phyloP scores from a whole-genome alignment of 2,888 invertebrate species.

The Clivina fossor region DNA sequence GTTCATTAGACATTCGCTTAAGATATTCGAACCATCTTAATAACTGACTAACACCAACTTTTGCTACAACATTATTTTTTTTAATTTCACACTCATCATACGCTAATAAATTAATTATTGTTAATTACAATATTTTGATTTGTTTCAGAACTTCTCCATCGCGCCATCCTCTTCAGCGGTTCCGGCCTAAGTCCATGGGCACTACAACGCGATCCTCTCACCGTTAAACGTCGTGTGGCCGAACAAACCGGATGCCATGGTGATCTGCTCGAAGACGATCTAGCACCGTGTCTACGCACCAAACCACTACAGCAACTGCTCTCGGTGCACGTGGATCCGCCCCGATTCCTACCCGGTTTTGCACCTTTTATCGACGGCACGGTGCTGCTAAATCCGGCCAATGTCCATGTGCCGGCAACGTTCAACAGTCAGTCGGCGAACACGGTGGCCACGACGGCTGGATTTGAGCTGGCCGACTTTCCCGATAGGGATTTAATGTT shows the following conservation, averaged over 20 bases:
- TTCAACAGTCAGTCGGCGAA: constrained; percentile 48
- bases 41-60: too few relatives aligned
- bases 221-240: constrained; percentile 77
- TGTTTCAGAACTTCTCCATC: constrained; percentile 79
- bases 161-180: constrained; percentile 85
- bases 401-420: constrained; percentile 43
- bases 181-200: constrained; percentile 92
- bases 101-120: too few relatives aligned
- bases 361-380: constrained; percentile 95
- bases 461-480: constrained; percentile 80
- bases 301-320: constrained; percentile 75
- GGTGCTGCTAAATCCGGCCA: constrained; percentile 68
- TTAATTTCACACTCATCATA: too few relatives aligned
- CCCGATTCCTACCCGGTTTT: constrained; percentile 83
- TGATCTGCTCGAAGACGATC: constrained; percentile 77
- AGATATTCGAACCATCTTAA: too few relatives aligned
- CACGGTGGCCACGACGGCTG: constrained; percentile 70
- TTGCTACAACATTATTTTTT: too few relatives aligned
- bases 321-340: constrained; percentile 74
- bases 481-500: constrained; percentile 80
- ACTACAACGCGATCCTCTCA: constrained; percentile 79
- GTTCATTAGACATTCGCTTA: too few relatives aligned
- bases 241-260: constrained; percentile 83
- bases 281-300: constrained; percentile 81
- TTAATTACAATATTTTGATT: too few relatives aligned